phyloP scores from a whole-genome alignment of 1,140 invertebrate genomes.

The Aphis gossypii region DNA sequence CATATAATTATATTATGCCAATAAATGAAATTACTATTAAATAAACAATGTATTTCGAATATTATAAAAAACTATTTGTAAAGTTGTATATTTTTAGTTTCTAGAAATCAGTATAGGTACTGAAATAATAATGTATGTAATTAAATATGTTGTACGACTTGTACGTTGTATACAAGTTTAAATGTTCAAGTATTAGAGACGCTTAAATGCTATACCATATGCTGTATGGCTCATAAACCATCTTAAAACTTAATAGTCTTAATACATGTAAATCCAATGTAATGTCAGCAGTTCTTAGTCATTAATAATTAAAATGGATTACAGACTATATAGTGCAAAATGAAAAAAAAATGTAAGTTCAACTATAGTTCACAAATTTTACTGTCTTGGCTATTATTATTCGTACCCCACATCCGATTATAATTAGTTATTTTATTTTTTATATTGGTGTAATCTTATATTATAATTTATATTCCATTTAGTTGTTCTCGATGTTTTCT shows the following conservation, averaged over 20 bases:
- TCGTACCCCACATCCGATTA: not conserved
- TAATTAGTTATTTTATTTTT: conserved; percentile 12
- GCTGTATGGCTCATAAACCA: not conserved
- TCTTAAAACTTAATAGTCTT: conserved; percentile 1
- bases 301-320: conserved; percentile 19
- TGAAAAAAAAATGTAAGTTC: not conserved
- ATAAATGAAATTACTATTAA: too few relatives aligned
- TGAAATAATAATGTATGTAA: too few relatives aligned
- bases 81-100: not conserved
- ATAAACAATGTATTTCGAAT: too few relatives aligned
- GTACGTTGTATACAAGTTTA: not conserved
- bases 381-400: not conserved
- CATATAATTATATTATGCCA: not conserved
- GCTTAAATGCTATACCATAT: not conserved
- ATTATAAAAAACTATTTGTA: too few relatives aligned
- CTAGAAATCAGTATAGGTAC: not conserved
- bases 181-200: not conserved
- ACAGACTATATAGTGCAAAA: not conserved
- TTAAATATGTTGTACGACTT: too few relatives aligned
- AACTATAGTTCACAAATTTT: not conserved
- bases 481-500: not conserved
- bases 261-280: not conserved
- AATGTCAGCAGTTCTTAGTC: not conserved
- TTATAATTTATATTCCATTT: conserved; percentile 13
- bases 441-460: not conserved